Percentiles rank a stretch among this genome's conserved stretches.
Evolutionary conservation across 2,797 vertebrate species (phyloP).

Genomic region (Falco novaeseelandiae): DNA sequence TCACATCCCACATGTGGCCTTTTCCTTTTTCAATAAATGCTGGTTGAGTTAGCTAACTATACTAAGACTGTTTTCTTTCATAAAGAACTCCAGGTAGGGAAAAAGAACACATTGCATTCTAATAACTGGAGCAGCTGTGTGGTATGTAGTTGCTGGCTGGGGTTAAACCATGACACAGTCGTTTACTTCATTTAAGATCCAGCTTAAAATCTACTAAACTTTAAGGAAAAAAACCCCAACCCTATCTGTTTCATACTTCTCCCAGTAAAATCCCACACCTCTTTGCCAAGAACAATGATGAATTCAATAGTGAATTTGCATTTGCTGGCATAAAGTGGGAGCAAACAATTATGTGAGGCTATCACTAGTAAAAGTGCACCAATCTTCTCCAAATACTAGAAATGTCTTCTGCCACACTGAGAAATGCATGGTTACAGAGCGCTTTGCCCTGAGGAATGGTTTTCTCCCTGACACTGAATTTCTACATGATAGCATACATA

Average conservation of each 20-base stretch:
- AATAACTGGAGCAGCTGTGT: neutral
- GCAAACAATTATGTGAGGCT: neutral
- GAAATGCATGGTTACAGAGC: neutral
- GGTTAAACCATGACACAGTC: neutral
- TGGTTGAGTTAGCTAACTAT: neutral
- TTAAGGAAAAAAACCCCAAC: neutral
- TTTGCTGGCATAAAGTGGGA: neutral
- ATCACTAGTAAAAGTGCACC: neutral
- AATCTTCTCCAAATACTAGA: neutral
- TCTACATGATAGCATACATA: neutral
- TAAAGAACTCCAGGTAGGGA: neutral
- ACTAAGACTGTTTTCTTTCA: neutral
- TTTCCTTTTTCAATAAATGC: neutral
- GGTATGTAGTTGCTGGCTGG: too few relatives aligned
- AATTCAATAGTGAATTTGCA: neutral
- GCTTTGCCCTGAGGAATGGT: neutral
- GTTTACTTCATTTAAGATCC: neutral
- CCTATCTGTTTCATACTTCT: neutral
- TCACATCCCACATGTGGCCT: neutral
- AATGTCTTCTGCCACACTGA: neutral
- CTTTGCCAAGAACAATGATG: neutral
- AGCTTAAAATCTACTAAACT: neutral
- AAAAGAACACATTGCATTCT: neutral
- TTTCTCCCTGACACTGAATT: neutral
- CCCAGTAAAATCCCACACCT: neutral